A percentile compares a stretch with the other conserved stretches of the same genome.
Evolutionary conservation across 2,113 vertebrate genomes (phyloP).

Genomic region (Polypterus bichir): DNA sequence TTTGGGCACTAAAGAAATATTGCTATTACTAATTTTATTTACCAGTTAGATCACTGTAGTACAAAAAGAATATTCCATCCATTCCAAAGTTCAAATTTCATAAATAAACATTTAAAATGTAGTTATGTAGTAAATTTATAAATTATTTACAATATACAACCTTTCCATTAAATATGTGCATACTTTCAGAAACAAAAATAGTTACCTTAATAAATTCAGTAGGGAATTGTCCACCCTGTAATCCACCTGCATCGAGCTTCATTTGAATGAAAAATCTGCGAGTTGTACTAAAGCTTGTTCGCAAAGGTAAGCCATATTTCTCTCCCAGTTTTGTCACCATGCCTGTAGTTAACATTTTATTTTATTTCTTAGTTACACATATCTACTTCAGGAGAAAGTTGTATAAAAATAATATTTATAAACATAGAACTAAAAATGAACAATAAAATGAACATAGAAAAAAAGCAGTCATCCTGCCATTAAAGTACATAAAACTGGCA

Average conservation of each 20-base stretch:
- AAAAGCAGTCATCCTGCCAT: no score
- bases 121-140: no score
- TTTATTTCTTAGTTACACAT: no score
- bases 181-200: not conserved
- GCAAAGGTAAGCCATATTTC: slow-evolving; percentile 71
- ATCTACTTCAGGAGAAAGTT: no score
- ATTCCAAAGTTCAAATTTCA: not conserved
- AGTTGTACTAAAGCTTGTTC: slow-evolving; percentile 79
- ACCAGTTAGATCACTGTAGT: slow-evolving; percentile 1
- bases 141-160: no score
- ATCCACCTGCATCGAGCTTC: slow-evolving; percentile 53
- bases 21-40: not conserved
- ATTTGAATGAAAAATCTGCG: slow-evolving; percentile 92
- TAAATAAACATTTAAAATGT: slow-evolving; percentile 2
- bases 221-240: slow-evolving; percentile 64
- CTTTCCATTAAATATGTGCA: slow-evolving; percentile 14
- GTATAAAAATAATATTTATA: no score
- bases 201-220: slow-evolving; percentile 85
- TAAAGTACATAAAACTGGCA: no score
- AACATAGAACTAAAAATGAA: no score
- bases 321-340: slow-evolving; percentile 74
- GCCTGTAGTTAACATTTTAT: slow-evolving; percentile 35
- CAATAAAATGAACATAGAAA: no score
- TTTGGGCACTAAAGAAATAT: not conserved
- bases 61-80: slow-evolving; percentile 1